Conservation (phyloP, 2,888 invertebrate genomes). For the Emesis furor region DNA sequence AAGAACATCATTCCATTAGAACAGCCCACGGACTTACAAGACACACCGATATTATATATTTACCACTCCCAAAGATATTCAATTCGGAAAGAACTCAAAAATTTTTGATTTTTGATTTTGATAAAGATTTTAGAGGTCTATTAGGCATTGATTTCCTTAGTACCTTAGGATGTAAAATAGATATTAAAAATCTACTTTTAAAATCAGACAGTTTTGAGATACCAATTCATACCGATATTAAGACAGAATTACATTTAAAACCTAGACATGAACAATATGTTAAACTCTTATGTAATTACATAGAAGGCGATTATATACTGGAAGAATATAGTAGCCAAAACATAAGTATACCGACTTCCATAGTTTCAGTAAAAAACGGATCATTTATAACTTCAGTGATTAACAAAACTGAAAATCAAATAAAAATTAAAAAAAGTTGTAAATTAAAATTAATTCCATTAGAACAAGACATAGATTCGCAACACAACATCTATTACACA, state of each 20-base stretch:
- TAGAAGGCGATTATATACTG: too few species aligned
- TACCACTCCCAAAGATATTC: conserved; percentile 63
- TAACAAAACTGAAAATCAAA: too few species aligned
- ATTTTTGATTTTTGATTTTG: conserved; percentile 75
- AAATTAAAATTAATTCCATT: too few species aligned
- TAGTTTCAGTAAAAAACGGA: too few species aligned
- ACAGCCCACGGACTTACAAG: conserved; percentile 81
- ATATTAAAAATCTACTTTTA: conserved; percentile 53
- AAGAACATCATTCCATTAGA: conserved; percentile 81
- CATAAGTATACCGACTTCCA: too few species aligned
- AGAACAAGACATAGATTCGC: too few species aligned
- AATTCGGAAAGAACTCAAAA: conserved; percentile 69
- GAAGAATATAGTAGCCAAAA: too few species aligned
- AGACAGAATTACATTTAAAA: neutral
- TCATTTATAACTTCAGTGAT: too few species aligned
- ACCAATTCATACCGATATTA: conserved; percentile 4
- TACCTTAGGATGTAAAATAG: conserved; percentile 63
- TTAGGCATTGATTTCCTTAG: conserved; percentile 70
- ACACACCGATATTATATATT: conserved; percentile 65
- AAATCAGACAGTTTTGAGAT: conserved; percentile 37
- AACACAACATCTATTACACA: too few species aligned
- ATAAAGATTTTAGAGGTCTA: conserved; percentile 72
- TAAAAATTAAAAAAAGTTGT: too few species aligned
- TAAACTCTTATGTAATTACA: too few species aligned
- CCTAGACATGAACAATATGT: too few species aligned